Base-by-base conservation (phyloP, 2,888 invertebrate species). In the Tipula lateralis region DNA sequence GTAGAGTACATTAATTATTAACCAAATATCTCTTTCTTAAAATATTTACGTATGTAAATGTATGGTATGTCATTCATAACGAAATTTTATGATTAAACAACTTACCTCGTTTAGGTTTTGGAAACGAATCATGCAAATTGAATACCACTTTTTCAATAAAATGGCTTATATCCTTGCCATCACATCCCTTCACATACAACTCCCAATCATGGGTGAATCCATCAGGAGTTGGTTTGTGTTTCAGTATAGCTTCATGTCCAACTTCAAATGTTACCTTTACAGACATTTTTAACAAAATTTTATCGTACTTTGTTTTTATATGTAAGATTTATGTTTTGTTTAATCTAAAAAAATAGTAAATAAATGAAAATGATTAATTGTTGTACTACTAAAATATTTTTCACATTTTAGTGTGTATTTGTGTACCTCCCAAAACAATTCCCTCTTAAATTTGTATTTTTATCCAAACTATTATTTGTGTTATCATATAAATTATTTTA, bases 141-240 rank as follows among this genome's bases (percentile, higher is more conserved):
- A 98, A 98, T 30, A 98, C 95, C 86, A 96, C 95, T 93, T 96
- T 97, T 86, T 98, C 98, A 85, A 98, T 94, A 92, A 96, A 99
- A 89, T 95, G 93, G 88, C 96, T 94, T 87, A 99, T 96, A 88
- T 96, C 95, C 86, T 95, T 94, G 87, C 95, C 95, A 88, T 97
- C 96, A 87, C 94, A 93, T 84, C 98, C 98, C 88, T 96, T 93
- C 29, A 99, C 96, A 91, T 95, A 98, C 84, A 99, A 94, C 90
- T 96, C 96, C 99, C 99, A 99, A 90, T 99, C 98, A 91, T 99
- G 99, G 87, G 98, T 99, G 89, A 96, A 98, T 83, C 97, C 98
- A 89, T 97, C 96, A 29, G 94, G 93, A 13, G 97, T 96, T 87
- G 93, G 93, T 89, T 96, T 95, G 84, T 94, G 93, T 88, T 96